Percentiles rank a stretch among this genome's conserved stretches.
phyloP scores from a whole-genome alignment of 2,113 vertebrate species.

The Empidonax traillii region DNA sequence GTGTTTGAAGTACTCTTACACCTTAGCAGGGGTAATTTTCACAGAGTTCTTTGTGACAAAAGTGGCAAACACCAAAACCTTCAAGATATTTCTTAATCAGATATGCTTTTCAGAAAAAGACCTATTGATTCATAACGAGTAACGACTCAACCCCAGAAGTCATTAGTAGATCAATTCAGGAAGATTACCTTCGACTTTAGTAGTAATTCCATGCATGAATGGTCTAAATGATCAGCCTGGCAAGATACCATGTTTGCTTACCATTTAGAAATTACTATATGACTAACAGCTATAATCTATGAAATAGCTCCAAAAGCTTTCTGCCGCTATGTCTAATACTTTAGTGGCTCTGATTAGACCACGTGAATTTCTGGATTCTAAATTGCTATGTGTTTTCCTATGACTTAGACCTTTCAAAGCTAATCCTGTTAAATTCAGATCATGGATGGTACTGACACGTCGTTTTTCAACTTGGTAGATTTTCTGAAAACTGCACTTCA shows the following conservation, averaged over 20 bases:
- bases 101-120: neutral
- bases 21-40: neutral
- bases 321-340: neutral
- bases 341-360: neutral
- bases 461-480: neutral
- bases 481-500: neutral
- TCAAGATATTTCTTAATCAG: neutral
- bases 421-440: neutral
- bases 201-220: neutral
- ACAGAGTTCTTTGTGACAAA: neutral
- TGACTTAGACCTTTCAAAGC: neutral
- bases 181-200: neutral
- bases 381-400: neutral
- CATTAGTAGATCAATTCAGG: neutral
- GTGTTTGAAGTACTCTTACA: neutral
- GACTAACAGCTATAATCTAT: neutral
- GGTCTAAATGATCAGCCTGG: neutral
- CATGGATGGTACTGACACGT: neutral
- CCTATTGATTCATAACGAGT: neutral
- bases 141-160: neutral
- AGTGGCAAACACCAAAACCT: neutral
- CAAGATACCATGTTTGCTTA: neutral
- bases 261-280: neutral
- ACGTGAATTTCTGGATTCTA: neutral
- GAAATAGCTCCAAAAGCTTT: neutral